A percentile compares a stretch with the other conserved stretches of the same genome.
Evolutionary conservation across 1,140 invertebrate species (phyloP).

Genomic region (Conus betulinus): DNA sequence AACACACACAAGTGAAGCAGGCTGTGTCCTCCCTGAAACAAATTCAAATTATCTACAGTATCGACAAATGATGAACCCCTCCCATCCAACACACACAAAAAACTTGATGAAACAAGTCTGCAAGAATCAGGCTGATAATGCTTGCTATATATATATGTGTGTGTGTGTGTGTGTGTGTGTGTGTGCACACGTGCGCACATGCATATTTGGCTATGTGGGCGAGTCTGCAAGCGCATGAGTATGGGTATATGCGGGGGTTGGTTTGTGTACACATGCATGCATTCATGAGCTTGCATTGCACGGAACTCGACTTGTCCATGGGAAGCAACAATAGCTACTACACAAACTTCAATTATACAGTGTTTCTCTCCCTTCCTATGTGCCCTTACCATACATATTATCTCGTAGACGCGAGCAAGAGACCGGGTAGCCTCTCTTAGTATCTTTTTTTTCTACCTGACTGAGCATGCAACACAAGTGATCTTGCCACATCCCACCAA

Average conservation of each 20-base stretch:
- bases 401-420: not conserved
- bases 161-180: constrained; percentile 37
- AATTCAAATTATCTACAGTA: not conserved
- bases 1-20: constrained; percentile 56
- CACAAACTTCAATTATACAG: no score
- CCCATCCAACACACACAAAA: no score
- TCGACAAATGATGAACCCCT: no score
- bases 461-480: no score
- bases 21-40: constrained; percentile 56
- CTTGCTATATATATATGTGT: not conserved
- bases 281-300: no score
- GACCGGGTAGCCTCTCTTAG: no score
- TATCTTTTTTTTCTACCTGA: no score
- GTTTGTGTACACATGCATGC: not conserved
- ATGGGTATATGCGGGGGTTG: not conserved
- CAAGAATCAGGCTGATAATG: no score
- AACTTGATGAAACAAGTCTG: no score
- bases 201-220: no score
- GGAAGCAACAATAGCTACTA: not conserved
- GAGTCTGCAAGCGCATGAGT: no score
- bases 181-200: not conserved
- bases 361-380: not conserved
- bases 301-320: not conserved
- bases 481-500: no score
- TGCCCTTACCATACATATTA: not conserved